Conservation (phyloP, 2,888 invertebrate genomes). For the Stenodema calcarata region DNA sequence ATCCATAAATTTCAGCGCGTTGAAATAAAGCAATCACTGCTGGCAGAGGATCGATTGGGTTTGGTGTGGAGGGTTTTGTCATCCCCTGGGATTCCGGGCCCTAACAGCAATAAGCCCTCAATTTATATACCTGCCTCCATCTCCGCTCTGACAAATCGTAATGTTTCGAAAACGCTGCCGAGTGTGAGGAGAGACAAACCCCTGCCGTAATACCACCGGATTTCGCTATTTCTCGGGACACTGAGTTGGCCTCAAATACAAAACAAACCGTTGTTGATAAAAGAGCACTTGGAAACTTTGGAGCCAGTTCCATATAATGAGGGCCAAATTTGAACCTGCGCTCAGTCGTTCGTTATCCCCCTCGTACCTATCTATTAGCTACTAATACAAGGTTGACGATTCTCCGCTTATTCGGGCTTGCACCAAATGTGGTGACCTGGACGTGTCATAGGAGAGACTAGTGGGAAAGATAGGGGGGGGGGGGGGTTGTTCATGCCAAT, state of each 20-base stretch:
- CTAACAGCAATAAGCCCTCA: constrained; percentile 20
- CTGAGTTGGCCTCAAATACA: background rate
- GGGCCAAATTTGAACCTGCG: background rate
- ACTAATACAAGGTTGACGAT: no score
- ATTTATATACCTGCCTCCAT: constrained; percentile 12
- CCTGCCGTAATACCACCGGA: background rate
- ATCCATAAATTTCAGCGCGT: background rate
- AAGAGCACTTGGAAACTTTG: background rate
- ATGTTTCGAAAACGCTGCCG: constrained; percentile 15
- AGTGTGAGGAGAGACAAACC: background rate
- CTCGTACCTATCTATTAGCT: no score
- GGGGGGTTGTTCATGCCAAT: no score
- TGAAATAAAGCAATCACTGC: background rate
- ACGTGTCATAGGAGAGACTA: no score
- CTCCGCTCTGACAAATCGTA: constrained; percentile 22
- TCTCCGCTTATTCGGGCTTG: no score
- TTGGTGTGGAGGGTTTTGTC: background rate
- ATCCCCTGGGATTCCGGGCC: background rate
- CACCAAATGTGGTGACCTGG: no score
- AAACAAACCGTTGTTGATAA: constrained; percentile 4
- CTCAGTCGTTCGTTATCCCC: no score
- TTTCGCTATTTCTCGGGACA: constrained; percentile 12
- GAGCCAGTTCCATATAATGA: background rate
- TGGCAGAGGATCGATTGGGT: background rate
- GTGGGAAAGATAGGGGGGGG: no score